These are phyloP conservation scores for Ormyrus thymus DNA, from an alignment of 2,888 invertebrate genomes.

Conservation along the genomic window DNA sequence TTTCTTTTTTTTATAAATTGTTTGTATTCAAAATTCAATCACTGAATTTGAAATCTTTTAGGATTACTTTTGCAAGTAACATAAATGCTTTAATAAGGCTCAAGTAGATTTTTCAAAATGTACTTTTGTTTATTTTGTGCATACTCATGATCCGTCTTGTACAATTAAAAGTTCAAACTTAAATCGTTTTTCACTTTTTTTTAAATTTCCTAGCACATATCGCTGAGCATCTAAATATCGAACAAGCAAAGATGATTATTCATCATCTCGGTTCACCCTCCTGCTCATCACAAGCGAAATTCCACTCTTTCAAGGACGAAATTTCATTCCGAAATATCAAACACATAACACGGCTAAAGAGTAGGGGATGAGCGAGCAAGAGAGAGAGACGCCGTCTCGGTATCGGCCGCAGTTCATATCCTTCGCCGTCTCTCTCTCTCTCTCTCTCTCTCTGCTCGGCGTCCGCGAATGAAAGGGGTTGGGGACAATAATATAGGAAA, in stretches of 20 bases:
- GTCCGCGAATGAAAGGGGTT: constrained; percentile 63
- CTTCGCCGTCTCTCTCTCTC: constrained; percentile 11
- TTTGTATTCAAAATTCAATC: not conserved
- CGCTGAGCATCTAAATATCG: too few species aligned
- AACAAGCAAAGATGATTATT: not conserved
- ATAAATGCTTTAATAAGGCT: too few species aligned
- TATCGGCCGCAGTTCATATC: constrained; percentile 46
- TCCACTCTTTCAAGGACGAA: constrained; percentile 27
- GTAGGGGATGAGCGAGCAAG: not conserved
- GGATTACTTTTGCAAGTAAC: too few species aligned
- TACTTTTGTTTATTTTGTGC: too few species aligned
- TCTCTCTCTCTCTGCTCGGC: constrained; percentile 6
- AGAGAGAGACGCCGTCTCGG: constrained; percentile 1
- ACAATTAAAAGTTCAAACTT: too few species aligned
- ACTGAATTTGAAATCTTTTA: too few species aligned
- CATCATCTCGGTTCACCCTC: not conserved
- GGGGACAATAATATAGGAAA: constrained; percentile 73
- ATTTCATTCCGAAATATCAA: constrained; percentile 37
- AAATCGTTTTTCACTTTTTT: too few species aligned
- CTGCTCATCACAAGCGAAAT: constrained; percentile 12
- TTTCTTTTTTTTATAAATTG: not conserved
- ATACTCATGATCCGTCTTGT: too few species aligned
- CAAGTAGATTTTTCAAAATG: too few species aligned
- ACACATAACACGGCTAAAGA: constrained; percentile 1
- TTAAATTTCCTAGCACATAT: too few species aligned